phyloP scores from a whole-genome alignment of 2,888 invertebrate genomes.

The Selenia dentaria region DNA sequence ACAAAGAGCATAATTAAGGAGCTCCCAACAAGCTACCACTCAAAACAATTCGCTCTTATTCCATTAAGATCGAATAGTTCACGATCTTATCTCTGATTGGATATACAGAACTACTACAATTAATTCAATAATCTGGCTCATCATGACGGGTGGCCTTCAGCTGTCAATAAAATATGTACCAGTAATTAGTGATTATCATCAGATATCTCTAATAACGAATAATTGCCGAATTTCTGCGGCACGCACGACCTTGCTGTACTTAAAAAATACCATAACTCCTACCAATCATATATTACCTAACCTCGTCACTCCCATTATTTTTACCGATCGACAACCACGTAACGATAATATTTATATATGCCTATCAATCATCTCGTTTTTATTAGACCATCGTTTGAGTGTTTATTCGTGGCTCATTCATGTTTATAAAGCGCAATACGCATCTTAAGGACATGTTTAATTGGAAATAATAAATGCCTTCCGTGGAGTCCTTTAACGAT shows the following conservation, averaged over 20 bases:
- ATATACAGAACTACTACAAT: constrained; percentile 10
- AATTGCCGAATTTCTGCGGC: constrained; percentile 54
- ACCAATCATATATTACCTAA: constrained; percentile 33
- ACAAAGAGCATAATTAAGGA: constrained; percentile 4
- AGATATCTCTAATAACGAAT: constrained; percentile 39
- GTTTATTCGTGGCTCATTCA: constrained; percentile 12
- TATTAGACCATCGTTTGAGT: constrained; percentile 25
- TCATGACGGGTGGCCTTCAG: constrained; percentile 35
- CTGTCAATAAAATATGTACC: constrained; percentile 38
- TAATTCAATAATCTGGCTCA: constrained; percentile 9
- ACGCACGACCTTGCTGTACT: constrained; percentile 61
- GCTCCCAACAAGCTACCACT: constrained; percentile 9
- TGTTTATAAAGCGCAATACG: constrained; percentile 5
- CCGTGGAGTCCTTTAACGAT: constrained; percentile 5
- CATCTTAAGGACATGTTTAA: constrained; percentile 13
- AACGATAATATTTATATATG: constrained; percentile 35
- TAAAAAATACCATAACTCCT: constrained; percentile 21
- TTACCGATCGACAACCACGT: constrained; percentile 38
- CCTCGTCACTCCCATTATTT: constrained; percentile 52
- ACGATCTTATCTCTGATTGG: constrained; percentile 14
- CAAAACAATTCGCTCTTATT: constrained; percentile 3
- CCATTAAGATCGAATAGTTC: constrained; percentile 9
- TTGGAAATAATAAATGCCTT: constrained; percentile 19
- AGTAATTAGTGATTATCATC: constrained; percentile 38
- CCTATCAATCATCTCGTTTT: constrained; percentile 34